Evolutionary conservation across 1,140 invertebrate genomes (phyloP).

Genomic region (Schlechtendalia chinensis): DNA sequence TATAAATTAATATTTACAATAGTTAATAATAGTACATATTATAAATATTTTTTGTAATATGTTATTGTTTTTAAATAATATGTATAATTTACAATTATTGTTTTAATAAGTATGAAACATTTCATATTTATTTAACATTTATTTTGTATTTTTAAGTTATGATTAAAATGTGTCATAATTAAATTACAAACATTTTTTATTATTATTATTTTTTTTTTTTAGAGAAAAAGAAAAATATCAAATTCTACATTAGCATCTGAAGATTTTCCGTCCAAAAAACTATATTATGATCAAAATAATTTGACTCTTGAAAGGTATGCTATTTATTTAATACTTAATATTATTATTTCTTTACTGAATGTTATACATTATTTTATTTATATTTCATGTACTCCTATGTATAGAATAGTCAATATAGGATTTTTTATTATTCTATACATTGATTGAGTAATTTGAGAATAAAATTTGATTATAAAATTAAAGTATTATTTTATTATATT

Average conservation of each 20-base stretch:
- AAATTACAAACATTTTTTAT: not conserved
- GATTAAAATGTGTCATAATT: not conserved
- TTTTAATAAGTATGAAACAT: not conserved
- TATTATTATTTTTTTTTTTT: not conserved
- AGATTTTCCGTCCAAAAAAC: constrained; percentile 49
- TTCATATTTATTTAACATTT: not conserved
- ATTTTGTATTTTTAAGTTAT: not conserved
- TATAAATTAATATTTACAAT: too few species aligned
- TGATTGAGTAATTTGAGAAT: too few species aligned
- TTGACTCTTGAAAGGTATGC: constrained; percentile 40
- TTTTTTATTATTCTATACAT: too few species aligned
- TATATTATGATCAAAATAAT: constrained; percentile 50
- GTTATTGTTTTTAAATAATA: not conserved
- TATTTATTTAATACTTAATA: not conserved
- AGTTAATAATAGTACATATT: too few species aligned
- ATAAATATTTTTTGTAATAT: not conserved
- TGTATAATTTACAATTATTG: not conserved
- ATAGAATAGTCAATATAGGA: too few species aligned
- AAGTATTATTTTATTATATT: too few species aligned
- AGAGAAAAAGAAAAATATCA: constrained; percentile 49
- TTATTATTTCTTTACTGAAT: not conserved
- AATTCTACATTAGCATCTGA: constrained; percentile 43
- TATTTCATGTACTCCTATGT: too few species aligned
- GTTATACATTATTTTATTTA: too few species aligned
- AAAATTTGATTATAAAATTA: too few species aligned